These are phyloP conservation scores for Leucania comma DNA, from an alignment of 2,888 invertebrate species.

Conservation along the genomic window DNA sequence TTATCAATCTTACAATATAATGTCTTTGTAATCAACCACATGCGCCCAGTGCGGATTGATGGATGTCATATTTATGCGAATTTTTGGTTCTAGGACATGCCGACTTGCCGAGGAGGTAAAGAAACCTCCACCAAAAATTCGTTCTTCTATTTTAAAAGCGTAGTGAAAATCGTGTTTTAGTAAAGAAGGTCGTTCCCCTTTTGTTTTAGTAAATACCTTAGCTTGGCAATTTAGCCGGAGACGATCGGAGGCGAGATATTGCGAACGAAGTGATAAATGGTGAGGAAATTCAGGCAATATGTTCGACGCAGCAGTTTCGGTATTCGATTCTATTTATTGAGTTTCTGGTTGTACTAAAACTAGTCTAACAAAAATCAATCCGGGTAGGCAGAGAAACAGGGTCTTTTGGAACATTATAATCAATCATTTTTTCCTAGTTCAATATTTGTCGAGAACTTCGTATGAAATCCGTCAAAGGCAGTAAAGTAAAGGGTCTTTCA, in stretches of 20 bases:
- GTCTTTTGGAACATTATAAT: not conserved
- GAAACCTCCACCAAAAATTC: not conserved
- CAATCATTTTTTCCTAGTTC: not conserved
- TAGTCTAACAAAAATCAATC: not conserved
- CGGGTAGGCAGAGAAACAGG: not conserved
- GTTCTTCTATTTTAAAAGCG: not conserved
- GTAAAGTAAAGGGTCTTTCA: no score
- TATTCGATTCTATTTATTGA: constrained; percentile 31
- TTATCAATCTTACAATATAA: no score
- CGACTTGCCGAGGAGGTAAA: no score
- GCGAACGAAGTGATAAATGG: constrained; percentile 59
- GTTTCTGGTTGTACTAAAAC: constrained; percentile 15
- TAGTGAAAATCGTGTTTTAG: not conserved
- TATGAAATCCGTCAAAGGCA: no score
- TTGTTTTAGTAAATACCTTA: constrained; percentile 28
- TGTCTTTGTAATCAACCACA: no score
- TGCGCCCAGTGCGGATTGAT: no score
- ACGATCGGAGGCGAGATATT: constrained; percentile 40
- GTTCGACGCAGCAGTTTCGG: constrained; percentile 14
- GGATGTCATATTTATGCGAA: no score
- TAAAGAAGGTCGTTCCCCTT: constrained; percentile 24
- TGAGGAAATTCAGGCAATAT: constrained; percentile 40
- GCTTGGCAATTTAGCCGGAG: constrained; percentile 33
- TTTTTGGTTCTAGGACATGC: no score
- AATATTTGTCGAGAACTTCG: no score